Evolutionary conservation across 1,140 invertebrate genomes (phyloP).

Genomic region (Spodoptera litura): DNA sequence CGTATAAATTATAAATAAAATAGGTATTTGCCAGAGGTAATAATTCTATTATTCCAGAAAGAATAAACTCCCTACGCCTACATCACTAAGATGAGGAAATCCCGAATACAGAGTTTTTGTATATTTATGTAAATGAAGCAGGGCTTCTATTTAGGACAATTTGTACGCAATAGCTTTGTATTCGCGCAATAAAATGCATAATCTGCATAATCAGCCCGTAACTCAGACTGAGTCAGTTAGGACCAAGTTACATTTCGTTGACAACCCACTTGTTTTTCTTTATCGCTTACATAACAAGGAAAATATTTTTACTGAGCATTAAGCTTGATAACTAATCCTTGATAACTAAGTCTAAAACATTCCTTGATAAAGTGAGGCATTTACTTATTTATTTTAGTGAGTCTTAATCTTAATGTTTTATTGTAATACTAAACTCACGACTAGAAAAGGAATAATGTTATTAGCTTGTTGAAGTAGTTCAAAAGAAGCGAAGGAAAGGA

Average conservation of each 20-base stretch:
- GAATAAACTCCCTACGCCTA: not conserved
- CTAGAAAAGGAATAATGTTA: too few species aligned
- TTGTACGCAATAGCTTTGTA: conserved; percentile 68
- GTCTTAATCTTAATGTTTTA: not conserved
- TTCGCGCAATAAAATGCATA: conserved; percentile 69
- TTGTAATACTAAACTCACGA: conserved; percentile 40
- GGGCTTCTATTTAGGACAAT: conserved; percentile 67
- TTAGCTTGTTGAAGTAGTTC: not conserved
- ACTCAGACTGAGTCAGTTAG: conserved; percentile 52
- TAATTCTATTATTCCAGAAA: not conserved
- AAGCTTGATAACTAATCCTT: conserved; percentile 28
- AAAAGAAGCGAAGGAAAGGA: not conserved
- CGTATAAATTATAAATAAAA: too few species aligned
- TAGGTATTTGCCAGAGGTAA: not conserved
- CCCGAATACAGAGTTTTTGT: not conserved
- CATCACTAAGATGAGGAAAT: not conserved
- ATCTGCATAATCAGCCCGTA: conserved; percentile 70
- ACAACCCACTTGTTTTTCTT: conserved; percentile 26
- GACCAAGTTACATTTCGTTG: conserved; percentile 56
- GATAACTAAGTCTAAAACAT: conserved; percentile 26
- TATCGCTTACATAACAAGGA: conserved; percentile 19
- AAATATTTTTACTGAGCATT: conserved; percentile 29
- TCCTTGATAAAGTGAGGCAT: conserved; percentile 13
- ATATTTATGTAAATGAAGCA: conserved; percentile 69
- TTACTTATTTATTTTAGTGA: not conserved